Conservation (phyloP, 2,888 invertebrate species). For the Perdita meconis region DNA sequence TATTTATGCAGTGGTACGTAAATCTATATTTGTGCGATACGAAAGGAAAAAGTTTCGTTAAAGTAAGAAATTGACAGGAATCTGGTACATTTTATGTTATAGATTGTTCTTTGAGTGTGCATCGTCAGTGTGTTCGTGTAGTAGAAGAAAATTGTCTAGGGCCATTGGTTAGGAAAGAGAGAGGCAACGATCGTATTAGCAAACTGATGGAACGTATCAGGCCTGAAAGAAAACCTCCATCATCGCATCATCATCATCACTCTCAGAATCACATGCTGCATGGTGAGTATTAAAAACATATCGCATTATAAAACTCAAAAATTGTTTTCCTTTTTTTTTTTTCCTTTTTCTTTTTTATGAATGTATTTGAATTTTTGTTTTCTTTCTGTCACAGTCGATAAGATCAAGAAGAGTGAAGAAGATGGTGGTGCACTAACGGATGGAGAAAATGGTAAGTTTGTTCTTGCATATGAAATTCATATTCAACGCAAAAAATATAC, state of each 20-base stretch:
- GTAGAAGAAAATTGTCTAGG: constrained; percentile 94
- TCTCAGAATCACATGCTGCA: constrained; percentile 77
- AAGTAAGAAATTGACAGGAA: background rate
- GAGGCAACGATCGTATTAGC: constrained; percentile 89
- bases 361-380: constrained; percentile 1
- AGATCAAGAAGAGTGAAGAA: constrained; percentile 81
- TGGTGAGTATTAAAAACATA: constrained; percentile 68
- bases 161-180: constrained; percentile 87
- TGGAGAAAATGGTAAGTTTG: constrained; percentile 82
- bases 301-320: background rate
- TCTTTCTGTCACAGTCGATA: constrained; percentile 80
- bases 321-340: background rate
- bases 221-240: constrained; percentile 85
- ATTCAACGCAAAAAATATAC: background rate
- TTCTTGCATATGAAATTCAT: constrained; percentile 7
- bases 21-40: background rate
- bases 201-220: constrained; percentile 89
- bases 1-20: constrained; percentile 95
- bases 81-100: constrained; percentile 69
- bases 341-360: background rate
- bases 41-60: constrained; percentile 1
- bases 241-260: constrained; percentile 82
- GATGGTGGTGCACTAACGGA: constrained; percentile 79
- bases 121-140: constrained; percentile 91
- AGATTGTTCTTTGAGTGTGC: constrained; percentile 95